phyloP scores from a whole-genome alignment of 2,888 invertebrate species.

The Podotricha telesiphe region DNA sequence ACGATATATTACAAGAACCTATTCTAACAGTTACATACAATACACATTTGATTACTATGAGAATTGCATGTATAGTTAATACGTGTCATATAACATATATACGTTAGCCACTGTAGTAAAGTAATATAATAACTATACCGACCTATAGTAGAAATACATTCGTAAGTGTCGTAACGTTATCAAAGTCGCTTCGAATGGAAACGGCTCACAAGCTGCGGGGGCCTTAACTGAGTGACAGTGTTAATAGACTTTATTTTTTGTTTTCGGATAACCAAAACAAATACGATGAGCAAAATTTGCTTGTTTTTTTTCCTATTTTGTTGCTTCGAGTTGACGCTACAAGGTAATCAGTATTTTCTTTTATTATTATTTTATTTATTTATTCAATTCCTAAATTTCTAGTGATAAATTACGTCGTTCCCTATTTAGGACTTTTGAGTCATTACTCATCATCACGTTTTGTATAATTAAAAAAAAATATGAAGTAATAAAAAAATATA shows the following conservation, averaged over 20 bases:
- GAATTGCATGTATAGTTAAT: not conserved
- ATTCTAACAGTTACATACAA: too few relatives aligned
- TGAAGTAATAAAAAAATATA: too few relatives aligned
- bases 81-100: not conserved
- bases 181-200: slow-evolving; percentile 24
- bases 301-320: slow-evolving; percentile 21
- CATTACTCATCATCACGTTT: too few relatives aligned
- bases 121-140: not conserved
- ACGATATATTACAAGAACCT: too few relatives aligned
- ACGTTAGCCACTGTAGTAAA: slow-evolving; percentile 15
- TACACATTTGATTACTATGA: not conserved
- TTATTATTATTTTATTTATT: not conserved
- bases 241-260: slow-evolving; percentile 15
- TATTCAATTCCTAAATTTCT: too few relatives aligned
- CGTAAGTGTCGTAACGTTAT: slow-evolving; percentile 30
- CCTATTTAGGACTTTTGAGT: too few relatives aligned
- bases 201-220: slow-evolving; percentile 30
- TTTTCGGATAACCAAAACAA: slow-evolving; percentile 13
- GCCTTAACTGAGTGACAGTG: slow-evolving; percentile 34
- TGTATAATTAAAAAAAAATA: too few relatives aligned
- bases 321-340: slow-evolving; percentile 25
- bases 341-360: slow-evolving; percentile 25
- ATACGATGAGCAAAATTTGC: slow-evolving; percentile 12
- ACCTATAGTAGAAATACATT: slow-evolving; percentile 19
- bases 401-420: too few relatives aligned